Conservation (phyloP, 92 coral and sea anemone genomes). For the Diadumene lineata region DNA sequence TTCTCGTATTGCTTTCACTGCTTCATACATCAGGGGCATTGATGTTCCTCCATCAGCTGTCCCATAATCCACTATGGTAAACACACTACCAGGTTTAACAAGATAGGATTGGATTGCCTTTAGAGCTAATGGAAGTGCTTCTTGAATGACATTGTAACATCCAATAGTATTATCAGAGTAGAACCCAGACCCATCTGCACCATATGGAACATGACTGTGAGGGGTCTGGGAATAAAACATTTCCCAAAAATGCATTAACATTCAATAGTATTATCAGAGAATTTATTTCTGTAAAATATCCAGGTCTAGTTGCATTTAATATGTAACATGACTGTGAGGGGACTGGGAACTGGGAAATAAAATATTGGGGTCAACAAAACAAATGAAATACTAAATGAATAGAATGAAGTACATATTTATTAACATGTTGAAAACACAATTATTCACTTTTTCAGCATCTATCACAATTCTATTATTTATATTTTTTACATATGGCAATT, state of each 20-base stretch:
- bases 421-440: too few relatives aligned
- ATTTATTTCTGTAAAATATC: too few relatives aligned
- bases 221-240: constrained; percentile 19
- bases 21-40: constrained; percentile 70
- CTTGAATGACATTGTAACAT: constrained; percentile 68
- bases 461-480: too few relatives aligned
- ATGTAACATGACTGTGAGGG: constrained; percentile 63
- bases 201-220: constrained; percentile 58
- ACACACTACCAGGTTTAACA: constrained; percentile 29
- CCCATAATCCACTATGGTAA: constrained; percentile 70
- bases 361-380: background rate
- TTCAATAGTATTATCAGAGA: too few relatives aligned
- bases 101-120: constrained; percentile 34
- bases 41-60: constrained; percentile 86
- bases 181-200: constrained; percentile 72
- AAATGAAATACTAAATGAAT: background rate
- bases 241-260: too few relatives aligned
- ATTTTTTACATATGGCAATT: too few relatives aligned
- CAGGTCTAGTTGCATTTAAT: too few relatives aligned
- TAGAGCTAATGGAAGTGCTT: constrained; percentile 51
- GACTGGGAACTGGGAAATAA: constrained; percentile 12
- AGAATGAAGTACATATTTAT: too few relatives aligned
- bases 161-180: constrained; percentile 80
- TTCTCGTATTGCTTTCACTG: constrained; percentile 62
- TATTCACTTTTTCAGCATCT: too few relatives aligned